Evolutionary conservation across 2,888 invertebrate genomes (phyloP), one percentile per base, ranked within the genome.

Genomic region (Anagyrus pseudococci): DNA sequence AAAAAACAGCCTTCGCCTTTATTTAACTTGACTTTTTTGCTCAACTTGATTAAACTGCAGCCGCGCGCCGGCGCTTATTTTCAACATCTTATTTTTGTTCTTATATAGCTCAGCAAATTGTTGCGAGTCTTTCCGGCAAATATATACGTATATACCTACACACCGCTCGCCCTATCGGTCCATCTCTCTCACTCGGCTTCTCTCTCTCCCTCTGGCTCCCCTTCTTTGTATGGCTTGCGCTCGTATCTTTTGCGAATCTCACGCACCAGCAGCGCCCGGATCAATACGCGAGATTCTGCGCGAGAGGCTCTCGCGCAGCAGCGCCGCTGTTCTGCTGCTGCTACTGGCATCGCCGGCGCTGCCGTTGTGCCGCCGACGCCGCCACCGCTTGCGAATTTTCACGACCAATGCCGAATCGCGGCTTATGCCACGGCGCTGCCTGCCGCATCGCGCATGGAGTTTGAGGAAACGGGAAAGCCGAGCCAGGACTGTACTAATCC

Each of bases 221-320:
- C 17, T 15, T n/a, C 41, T 17, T 41, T 13, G 19, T 17, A 43
- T n/a, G 43, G 20, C 20, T 43, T 17, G 17, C 43, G 43, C 43
- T 2, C 23, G 17, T 44, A 60, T 61, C 61, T 60, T 29, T 55
- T 43, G 58, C 41, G 19, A 62, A 47, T 62, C 66, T 56, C 59
- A 57, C 60, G 60, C 60, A 59, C 47, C 57, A 19, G 55, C 7
- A n/a, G 13, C 15, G 10, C 15, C 46, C 48, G 52, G 65, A 66
- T 66, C 66, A 66, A 66, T 66, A 66, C 56, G 37, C 23, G 59
- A 41, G 66, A 58, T 59, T 58, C 62, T 62, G 66, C 66, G 62
- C 59, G 43, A 20, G 40, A 47, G 47, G 46, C n/a, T 29, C 37
- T 29, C 46, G 23, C n/a, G n/a, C 41, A 15, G 41, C 41, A 43